These are phyloP conservation scores for Aquatica leii DNA, from an alignment of 2,888 invertebrate species.

Conservation along the genomic window DNA sequence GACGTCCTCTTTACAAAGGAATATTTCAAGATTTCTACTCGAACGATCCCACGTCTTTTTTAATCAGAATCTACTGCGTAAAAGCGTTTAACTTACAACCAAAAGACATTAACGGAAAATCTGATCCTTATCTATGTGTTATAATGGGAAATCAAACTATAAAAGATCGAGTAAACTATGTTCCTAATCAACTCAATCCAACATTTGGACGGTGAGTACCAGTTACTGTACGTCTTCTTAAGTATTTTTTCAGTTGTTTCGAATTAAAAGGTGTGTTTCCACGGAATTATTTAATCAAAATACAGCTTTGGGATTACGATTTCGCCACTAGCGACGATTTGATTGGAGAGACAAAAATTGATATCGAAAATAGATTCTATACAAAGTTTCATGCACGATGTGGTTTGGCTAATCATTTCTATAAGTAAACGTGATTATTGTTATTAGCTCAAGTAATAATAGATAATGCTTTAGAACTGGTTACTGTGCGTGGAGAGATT, in stretches of 20 bases:
- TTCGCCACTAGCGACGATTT: constrained; percentile 73
- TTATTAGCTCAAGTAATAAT: too few species aligned
- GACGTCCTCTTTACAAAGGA: constrained; percentile 67
- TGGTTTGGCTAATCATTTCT: constrained; percentile 77
- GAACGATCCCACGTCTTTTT: constrained; percentile 68
- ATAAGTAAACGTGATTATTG: constrained; percentile 70
- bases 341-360: constrained; percentile 85
- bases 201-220: constrained; percentile 78
- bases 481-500: constrained; percentile 81
- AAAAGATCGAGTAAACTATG: constrained; percentile 74
- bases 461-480: constrained; percentile 62
- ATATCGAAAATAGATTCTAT: constrained; percentile 87
- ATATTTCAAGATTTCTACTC: constrained; percentile 69
- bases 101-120: constrained; percentile 73
- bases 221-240: background rate
- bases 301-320: constrained; percentile 82
- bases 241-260: constrained; percentile 66
- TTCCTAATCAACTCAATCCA: constrained; percentile 80
- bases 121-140: constrained; percentile 81
- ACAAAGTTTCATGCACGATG: constrained; percentile 80
- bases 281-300: constrained; percentile 75
- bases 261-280: constrained; percentile 79
- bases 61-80: constrained; percentile 81
- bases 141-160: constrained; percentile 71
- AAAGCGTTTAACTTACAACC: constrained; percentile 76